Conservation (phyloP, 1,140 invertebrate genomes). For the Brachionus rubens region DNA sequence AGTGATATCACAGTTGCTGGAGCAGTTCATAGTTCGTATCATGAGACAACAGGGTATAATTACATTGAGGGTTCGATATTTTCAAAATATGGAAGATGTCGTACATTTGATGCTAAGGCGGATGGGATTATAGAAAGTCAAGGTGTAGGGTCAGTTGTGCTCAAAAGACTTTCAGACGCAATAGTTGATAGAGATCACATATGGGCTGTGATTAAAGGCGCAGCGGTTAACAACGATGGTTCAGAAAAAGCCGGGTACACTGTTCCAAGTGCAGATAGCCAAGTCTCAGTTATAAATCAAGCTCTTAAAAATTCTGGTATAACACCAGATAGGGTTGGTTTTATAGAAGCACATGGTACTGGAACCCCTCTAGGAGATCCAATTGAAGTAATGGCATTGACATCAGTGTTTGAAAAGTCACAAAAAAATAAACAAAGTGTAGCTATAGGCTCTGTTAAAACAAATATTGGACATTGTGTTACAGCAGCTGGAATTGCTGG, state of each 20-base stretch:
- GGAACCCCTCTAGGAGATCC: neutral
- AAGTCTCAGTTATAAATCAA: neutral
- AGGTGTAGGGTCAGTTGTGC: neutral
- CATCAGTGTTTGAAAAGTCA: neutral
- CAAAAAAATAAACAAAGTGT: neutral
- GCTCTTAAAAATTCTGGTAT: neutral
- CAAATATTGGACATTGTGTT: constrained; percentile 36
- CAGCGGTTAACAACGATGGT: neutral
- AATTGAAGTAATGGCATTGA: neutral
- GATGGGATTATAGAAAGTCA: constrained; percentile 7
- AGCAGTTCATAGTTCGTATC: neutral
- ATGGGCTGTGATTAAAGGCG: too few relatives aligned
- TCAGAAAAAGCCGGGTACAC: neutral
- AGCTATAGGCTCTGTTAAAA: constrained; percentile 30
- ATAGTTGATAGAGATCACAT: neutral
- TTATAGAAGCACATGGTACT: constrained; percentile 25
- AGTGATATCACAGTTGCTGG: constrained; percentile 4
- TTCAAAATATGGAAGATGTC: neutral
- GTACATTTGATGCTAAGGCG: neutral
- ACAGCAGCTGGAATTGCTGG: constrained; percentile 21
- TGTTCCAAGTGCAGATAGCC: neutral
- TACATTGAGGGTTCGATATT: neutral
- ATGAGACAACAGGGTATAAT: neutral
- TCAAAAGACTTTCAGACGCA: neutral
- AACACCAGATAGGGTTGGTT: neutral